Base-by-base conservation (phyloP, 2,888 invertebrate genomes). In the Acronicta alni region DNA sequence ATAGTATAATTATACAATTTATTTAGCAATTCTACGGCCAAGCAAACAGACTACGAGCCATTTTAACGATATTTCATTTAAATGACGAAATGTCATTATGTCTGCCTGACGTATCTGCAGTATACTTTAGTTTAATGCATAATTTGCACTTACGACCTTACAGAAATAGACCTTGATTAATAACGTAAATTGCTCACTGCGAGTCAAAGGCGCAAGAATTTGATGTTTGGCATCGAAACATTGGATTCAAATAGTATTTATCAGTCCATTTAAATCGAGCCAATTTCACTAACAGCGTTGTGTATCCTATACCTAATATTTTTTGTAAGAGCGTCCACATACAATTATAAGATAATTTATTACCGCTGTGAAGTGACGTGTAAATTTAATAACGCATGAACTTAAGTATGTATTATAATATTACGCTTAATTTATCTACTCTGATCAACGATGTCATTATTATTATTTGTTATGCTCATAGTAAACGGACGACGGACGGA, bases 21-120 rank as follows among this genome's bases (percentile, higher is more conserved):
- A 46, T 63, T 39, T 61, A 62, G 46, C 45, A 54, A 38, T 55
- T 49, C 32, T 15, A 15, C 46, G 32, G 49, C 43, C 69, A 68
- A 68, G 49, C 23, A 42, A 55, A 55, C 46, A 49, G 56, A 69
- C 66, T 44, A 44, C 15, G 56, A 63, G 17, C 44, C 41, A 30
- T 42, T 16, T 18, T n/a, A 42, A 43, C 38, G 56, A 63, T 56
- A 63, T 69, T 69, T 39, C 46, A 57, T 56, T 66, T 43, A 51
- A 30, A 56, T 35, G n/a, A n/a, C n/a, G n/a, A n/a, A 14, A 35
- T 35, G 6, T n/a, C 14, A 62, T 69, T 49, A 63, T 57, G 42
- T 56, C 39, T 17, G 10, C 14, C 43, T 15, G 12, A 26, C 15
- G 10, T 1, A 23, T 26, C 47, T 42, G 69, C 30, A 41, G 12